Base-by-base conservation (phyloP, 2,888 invertebrate genomes). In the Drosophila neotestacea region DNA sequence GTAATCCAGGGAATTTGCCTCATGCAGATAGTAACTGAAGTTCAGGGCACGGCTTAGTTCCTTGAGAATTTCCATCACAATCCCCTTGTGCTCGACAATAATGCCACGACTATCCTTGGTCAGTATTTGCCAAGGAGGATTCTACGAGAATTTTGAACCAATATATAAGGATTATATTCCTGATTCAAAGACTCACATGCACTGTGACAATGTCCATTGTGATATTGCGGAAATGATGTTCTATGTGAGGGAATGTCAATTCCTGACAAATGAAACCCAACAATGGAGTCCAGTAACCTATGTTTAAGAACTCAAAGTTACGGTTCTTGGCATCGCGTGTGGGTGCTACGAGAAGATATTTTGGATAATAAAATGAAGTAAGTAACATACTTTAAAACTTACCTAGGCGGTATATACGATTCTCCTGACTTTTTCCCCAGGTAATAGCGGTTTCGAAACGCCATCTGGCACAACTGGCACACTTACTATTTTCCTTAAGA, bases 41-140 rank as follows among this genome's bases (percentile, higher is more conserved):
- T 98, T 98, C 59, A 98, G 93, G 80, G 94, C 95, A 47, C 93
- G 94, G 0, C 96, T 94, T 30, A 98, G 92, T 86, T 97, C 96
- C 62, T 95, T 94, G 0, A 98, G 91, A 47, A 98, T 95, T 86
- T 97, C 96, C 85, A 97, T 96, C 27, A 96, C 94, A 44, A 97
- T 93, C 1, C 97, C 97, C 1, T 94, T 93, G 84, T 95, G 95
- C 58, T 93, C 93, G 0, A 93, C 91, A 32, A 90, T 89, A 7
- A 56, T 69, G 0, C 91, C 91, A 2, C 94, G 93, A 55, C 94
- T 93, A 79, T 95, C 95, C 0, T 93, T 91, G 52, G 93, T 93
- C 2, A 97, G 90, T 38, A 96, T 95, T 89, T 97, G 96, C 97
- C 97, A 98, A 0, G 97, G 97, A 0, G 97, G 97, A 92, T 96